phyloP scores from a whole-genome alignment of 2,113 vertebrate species.

The Potamarius usumacintae region DNA sequence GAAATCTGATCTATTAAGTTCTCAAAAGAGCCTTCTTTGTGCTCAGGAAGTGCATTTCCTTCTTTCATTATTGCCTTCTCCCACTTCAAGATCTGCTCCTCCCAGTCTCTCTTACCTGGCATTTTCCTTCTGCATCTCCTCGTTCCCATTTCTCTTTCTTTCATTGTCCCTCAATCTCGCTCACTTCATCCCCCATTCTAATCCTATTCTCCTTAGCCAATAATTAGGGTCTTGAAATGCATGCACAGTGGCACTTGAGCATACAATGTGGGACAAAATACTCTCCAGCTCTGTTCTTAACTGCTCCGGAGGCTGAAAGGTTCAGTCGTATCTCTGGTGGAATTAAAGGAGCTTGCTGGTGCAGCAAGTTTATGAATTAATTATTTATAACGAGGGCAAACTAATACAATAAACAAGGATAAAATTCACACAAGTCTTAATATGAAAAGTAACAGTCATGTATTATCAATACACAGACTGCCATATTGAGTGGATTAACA shows the following conservation, averaged over 20 bases:
- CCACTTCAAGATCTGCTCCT: neutral
- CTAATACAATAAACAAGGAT: neutral
- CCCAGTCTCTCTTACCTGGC: constrained; percentile 34
- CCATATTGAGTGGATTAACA: neutral
- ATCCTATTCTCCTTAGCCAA: constrained; percentile 31
- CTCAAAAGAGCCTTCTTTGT: neutral
- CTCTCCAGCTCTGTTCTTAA: constrained; percentile 19
- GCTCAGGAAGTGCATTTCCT: constrained; percentile 1
- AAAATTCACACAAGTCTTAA: neutral
- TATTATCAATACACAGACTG: neutral
- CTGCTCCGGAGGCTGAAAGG: constrained; percentile 7
- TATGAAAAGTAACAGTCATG: neutral
- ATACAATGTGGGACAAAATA: constrained; percentile 37
- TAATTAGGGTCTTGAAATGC: constrained; percentile 34
- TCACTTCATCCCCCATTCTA: constrained; percentile 5
- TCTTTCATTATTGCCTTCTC: neutral
- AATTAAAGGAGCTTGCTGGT: constrained; percentile 7
- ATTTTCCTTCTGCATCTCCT: constrained; percentile 32
- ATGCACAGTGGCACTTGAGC: constrained; percentile 27
- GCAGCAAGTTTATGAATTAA: neutral
- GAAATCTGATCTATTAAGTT: constrained; percentile 51
- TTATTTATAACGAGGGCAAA: constrained; percentile 5
- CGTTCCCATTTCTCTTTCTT: constrained; percentile 19
- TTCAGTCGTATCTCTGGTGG: constrained; percentile 26
- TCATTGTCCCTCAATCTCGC: constrained; percentile 25